phyloP scores from a whole-genome alignment of 2,888 invertebrate species.

The Phalangium opilio region DNA sequence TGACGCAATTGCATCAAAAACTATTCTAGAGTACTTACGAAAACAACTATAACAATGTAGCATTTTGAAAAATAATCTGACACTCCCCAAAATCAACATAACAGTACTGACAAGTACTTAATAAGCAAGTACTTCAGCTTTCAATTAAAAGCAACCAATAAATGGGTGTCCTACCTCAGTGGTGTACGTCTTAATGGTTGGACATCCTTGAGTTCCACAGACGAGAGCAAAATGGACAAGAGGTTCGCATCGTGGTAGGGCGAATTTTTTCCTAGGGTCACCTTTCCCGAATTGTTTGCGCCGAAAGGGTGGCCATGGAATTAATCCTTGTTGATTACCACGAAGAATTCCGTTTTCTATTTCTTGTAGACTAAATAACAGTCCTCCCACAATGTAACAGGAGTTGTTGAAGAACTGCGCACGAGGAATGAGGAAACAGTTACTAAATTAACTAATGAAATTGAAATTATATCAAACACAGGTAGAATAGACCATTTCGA shows the following conservation, averaged over 20 bases:
- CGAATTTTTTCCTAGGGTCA: slow-evolving; percentile 32
- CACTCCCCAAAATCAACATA: too few species aligned
- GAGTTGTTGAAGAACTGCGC: slow-evolving; percentile 35
- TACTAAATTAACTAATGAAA: too few species aligned
- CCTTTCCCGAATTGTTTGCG: slow-evolving; percentile 27
- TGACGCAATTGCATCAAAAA: too few species aligned
- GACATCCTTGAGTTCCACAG: slow-evolving; percentile 36
- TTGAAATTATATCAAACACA: too few species aligned
- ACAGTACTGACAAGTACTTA: too few species aligned
- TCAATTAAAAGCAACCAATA: too few species aligned
- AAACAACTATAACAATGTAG: too few species aligned
- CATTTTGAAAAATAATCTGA: too few species aligned
- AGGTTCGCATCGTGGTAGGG: slow-evolving; percentile 31
- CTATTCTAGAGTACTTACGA: too few species aligned
- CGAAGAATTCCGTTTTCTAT: slow-evolving; percentile 37
- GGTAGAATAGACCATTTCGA: too few species aligned
- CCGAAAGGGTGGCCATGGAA: slow-evolving; percentile 23
- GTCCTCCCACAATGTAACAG: slow-evolving; percentile 34
- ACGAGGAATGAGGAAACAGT: too few species aligned
- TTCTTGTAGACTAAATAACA: slow-evolving; percentile 35
- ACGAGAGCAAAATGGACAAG: slow-evolving; percentile 36
- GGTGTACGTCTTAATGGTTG: slow-evolving; percentile 34
- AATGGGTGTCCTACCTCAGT: slow-evolving; percentile 25
- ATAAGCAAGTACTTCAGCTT: too few species aligned
- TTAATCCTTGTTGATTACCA: slow-evolving; percentile 33